phyloP scores from a whole-genome alignment of 2,113 vertebrate genomes.

The Clinocottus analis region DNA sequence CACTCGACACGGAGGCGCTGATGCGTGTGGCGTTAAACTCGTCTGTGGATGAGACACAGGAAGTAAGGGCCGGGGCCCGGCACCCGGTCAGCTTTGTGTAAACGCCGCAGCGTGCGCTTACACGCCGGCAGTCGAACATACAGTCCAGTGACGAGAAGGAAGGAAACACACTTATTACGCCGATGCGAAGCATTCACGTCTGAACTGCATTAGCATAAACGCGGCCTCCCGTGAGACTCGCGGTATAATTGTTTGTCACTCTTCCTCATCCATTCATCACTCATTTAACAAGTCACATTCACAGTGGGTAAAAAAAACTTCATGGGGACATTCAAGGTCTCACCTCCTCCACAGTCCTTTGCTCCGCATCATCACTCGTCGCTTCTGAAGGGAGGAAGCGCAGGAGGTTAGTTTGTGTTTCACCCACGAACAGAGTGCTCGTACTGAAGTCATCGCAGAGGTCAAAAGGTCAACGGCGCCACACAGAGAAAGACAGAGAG shows the following conservation, averaged over 20 bases:
- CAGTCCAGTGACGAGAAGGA: constrained; percentile 25
- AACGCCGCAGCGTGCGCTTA: constrained; percentile 34
- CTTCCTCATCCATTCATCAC: not conserved
- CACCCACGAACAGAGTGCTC: constrained; percentile 4
- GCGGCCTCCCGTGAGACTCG: not conserved
- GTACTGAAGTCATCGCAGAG: not conserved
- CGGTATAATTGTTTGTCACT: not conserved
- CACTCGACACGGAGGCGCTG: constrained; percentile 30
- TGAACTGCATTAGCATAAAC: constrained; percentile 20
- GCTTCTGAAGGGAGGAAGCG: constrained; percentile 11
- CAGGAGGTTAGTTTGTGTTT: constrained; percentile 11
- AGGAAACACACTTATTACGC: constrained; percentile 38
- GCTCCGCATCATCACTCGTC: constrained; percentile 2
- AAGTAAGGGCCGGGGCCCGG: constrained; percentile 34
- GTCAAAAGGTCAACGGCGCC: not conserved
- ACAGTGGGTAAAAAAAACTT: constrained; percentile 4
- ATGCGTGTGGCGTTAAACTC: constrained; percentile 61
- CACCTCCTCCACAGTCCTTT: constrained; percentile 31
- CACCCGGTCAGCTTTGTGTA: constrained; percentile 31
- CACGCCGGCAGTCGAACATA: constrained; percentile 39
- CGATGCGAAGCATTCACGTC: constrained; percentile 16
- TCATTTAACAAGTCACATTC: not conserved
- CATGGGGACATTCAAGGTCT: constrained; percentile 48
- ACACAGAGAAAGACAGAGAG: not conserved
- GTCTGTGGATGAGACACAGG: constrained; percentile 39